Evolutionary conservation across 2,113 vertebrate species (phyloP).

Genomic region (Tringa solitaria): DNA sequence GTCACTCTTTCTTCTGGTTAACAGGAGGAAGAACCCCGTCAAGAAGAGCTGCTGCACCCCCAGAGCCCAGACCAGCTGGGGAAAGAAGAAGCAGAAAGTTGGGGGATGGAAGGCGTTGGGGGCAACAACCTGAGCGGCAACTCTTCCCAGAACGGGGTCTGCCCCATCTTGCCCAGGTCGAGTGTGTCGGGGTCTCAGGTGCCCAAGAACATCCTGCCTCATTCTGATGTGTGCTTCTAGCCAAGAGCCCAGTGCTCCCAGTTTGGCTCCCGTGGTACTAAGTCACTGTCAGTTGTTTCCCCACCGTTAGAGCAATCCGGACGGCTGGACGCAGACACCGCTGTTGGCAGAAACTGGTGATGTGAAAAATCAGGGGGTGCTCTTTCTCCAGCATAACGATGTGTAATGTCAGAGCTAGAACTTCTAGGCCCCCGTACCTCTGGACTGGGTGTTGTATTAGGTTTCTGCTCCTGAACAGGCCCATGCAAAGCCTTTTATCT

Average conservation of each 20-base stretch:
- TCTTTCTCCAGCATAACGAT: neutral
- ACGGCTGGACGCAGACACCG: neutral
- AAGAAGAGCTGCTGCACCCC: neutral
- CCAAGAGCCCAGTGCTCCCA: neutral
- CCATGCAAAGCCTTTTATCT: neutral
- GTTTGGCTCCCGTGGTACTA: neutral
- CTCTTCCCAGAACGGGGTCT: neutral
- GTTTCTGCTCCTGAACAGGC: neutral
- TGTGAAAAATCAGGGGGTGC: neutral
- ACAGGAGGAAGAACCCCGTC: constrained; percentile 52
- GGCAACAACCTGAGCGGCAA: constrained; percentile 1
- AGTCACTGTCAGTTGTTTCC: neutral
- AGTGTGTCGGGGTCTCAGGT: neutral
- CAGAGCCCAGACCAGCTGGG: neutral
- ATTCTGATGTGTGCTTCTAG: neutral
- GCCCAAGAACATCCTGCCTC: neutral
- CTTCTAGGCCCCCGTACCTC: neutral
- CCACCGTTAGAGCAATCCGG: neutral
- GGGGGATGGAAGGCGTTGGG: neutral
- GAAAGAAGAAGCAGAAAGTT: neutral
- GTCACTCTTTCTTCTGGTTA: neutral
- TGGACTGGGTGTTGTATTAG: neutral
- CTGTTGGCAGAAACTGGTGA: neutral
- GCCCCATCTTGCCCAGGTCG: neutral
- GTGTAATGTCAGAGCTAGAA: neutral